Evolutionary conservation across 2,888 invertebrate species (phyloP).

Genomic region (Rhagophthalmus giganteus): DNA sequence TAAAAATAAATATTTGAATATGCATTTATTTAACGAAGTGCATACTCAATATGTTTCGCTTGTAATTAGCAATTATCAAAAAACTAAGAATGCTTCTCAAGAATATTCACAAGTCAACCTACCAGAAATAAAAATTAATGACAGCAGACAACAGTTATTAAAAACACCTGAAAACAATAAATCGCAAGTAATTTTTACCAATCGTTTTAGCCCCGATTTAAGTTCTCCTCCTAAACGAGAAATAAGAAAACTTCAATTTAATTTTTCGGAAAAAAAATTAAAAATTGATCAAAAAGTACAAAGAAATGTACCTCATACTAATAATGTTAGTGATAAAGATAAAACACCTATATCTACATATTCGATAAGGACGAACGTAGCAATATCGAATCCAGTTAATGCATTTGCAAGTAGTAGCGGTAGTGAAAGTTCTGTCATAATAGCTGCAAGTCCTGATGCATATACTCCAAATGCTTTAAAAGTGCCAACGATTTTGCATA

Average conservation of each 20-base stretch:
- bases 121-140: neutral
- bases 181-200: slow-evolving; percentile 13
- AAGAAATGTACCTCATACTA: no score
- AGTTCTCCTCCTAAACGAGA: slow-evolving; percentile 19
- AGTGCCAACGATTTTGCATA: slow-evolving; percentile 5
- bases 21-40: slow-evolving; percentile 39
- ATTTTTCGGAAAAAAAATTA: slow-evolving; percentile 20
- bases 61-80: slow-evolving; percentile 8
- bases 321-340: neutral
- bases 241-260: slow-evolving; percentile 23
- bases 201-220: slow-evolving; percentile 11
- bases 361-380: neutral
- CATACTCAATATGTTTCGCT: slow-evolving; percentile 36
- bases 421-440: slow-evolving; percentile 1
- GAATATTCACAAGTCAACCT: neutral
- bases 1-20: slow-evolving; percentile 31
- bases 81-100: neutral
- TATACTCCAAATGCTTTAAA: slow-evolving; percentile 28
- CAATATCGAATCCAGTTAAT: slow-evolving; percentile 1
- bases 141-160: slow-evolving; percentile 8
- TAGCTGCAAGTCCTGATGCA: slow-evolving; percentile 22
- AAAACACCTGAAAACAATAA: slow-evolving; percentile 30
- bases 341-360: neutral
- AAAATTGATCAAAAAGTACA: no score
- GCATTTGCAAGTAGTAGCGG: neutral